Evolutionary conservation across 2,797 vertebrate genomes (phyloP), one percentile per base, ranked within the genome.

Genomic region (Spinus olivaceus): DNA sequence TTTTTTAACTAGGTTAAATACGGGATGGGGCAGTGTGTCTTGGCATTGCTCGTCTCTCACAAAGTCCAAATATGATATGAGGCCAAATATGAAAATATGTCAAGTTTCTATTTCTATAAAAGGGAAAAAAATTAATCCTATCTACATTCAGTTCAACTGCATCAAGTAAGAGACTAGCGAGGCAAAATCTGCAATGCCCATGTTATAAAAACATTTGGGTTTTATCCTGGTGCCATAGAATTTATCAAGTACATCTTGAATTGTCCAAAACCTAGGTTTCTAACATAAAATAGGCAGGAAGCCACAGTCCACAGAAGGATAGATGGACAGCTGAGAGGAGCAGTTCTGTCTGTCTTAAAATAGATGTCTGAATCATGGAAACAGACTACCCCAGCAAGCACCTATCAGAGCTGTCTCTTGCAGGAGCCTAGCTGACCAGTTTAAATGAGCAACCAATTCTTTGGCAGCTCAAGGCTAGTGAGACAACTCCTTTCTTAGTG

Each of bases 351-450:
- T 86, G 25, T 79, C 77, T 86, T 83, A 91, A 95, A 95, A 90
- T 64, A 91, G 82, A 71, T 78, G 27, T 74, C 61, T 96, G 73
- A 94, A 81, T 90, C 65, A 72, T 54, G 54, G 77, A 90, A 88
- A 90, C 46, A 72, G 54, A 64, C 46, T 86, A 60, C 27, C 22
- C 37, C 35, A 74, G 60, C 50, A 56, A 90, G 49, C 63, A 32
- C 21, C 32, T 91, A 64, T 64, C 53, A 14, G 41, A 56, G 57
- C 18, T 65, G 28, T 73, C 82, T 73, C 6, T 30, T 77, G 76
- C 22, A 5, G 32, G 42, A 91, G 23, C 32, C 47, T 56, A 56
- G 80, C 64, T 91, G 77, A 69, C 42, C 39, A 67, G 81, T 67
- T 83, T 88, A 94, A 72, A 88, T 81, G 35, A 74, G 22, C 30